Evolutionary conservation across 2,797 vertebrate species (phyloP).

Genomic region (Dermochelys coriacea): DNA sequence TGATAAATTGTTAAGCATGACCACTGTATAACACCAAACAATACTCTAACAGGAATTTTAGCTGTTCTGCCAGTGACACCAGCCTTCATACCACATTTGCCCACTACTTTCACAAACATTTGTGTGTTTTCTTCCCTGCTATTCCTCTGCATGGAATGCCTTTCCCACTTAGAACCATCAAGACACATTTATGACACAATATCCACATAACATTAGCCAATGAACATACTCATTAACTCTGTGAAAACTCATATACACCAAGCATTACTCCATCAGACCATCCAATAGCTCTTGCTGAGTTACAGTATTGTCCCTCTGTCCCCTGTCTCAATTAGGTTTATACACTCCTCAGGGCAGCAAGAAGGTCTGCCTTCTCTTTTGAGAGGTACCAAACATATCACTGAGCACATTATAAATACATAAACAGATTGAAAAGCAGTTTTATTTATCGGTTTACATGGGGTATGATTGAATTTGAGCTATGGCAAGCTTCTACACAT

Average conservation of each 20-base stretch:
- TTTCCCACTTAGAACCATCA: neutral
- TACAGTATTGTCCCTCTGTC: neutral
- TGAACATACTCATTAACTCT: neutral
- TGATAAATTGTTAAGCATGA: neutral
- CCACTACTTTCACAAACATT: neutral
- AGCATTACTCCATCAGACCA: neutral
- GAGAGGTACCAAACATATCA: neutral
- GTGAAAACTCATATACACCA: neutral
- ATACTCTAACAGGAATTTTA: neutral
- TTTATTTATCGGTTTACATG: neutral
- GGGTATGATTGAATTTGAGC: neutral
- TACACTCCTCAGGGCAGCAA: neutral
- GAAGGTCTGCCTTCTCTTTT: neutral
- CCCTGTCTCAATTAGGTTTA: neutral
- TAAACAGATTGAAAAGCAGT: neutral
- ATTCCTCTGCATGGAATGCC: neutral
- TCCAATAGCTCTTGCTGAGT: neutral
- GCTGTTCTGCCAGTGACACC: neutral
- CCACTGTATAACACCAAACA: accelerated
- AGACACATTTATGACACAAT: neutral
- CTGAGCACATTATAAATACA: neutral
- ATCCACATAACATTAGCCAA: neutral
- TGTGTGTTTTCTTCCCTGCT: neutral
- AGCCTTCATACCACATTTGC: neutral
- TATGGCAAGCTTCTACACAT: neutral